Conservation (phyloP, 2,113 vertebrate genomes). For the Pituophis catenifer region DNA sequence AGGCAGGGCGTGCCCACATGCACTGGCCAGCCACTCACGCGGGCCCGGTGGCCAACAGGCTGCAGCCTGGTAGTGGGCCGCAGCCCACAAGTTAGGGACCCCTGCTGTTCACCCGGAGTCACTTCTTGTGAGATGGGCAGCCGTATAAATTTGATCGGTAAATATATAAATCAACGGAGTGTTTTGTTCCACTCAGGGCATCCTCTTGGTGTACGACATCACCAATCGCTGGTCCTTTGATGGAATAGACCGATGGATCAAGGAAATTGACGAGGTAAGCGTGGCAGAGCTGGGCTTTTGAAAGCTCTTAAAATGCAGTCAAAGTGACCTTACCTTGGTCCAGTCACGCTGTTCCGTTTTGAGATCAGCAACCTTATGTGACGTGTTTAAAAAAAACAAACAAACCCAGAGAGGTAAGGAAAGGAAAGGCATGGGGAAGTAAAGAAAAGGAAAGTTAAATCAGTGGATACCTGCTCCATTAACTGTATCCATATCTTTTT, state of each 20-base stretch:
- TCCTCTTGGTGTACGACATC: constrained; percentile 97
- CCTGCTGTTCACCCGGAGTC: not conserved
- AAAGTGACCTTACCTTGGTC: not conserved
- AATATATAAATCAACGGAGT: not conserved
- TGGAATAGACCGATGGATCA: constrained; percentile 97
- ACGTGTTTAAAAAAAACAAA: not conserved
- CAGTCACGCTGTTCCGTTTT: not conserved
- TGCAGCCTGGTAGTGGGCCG: no score
- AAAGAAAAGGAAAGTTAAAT: not conserved
- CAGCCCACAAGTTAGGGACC: not conserved
- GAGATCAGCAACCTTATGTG: not conserved
- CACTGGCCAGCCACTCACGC: no score
- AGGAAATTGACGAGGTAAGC: constrained; percentile 95
- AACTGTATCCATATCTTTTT: not conserved
- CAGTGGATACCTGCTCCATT: not conserved
- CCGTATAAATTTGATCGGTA: not conserved
- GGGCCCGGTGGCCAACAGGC: no score
- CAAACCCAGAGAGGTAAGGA: no score
- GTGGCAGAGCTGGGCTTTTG: not conserved
- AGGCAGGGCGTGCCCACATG: accelerated
- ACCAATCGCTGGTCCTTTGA: constrained; percentile 98
- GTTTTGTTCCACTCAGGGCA: constrained; percentile 78
- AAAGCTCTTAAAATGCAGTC: no score
- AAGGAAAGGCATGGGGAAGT: no score
- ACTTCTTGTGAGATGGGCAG: not conserved